Conservation (phyloP, 2,888 invertebrate genomes). For the Pharmacophagus antenor region DNA sequence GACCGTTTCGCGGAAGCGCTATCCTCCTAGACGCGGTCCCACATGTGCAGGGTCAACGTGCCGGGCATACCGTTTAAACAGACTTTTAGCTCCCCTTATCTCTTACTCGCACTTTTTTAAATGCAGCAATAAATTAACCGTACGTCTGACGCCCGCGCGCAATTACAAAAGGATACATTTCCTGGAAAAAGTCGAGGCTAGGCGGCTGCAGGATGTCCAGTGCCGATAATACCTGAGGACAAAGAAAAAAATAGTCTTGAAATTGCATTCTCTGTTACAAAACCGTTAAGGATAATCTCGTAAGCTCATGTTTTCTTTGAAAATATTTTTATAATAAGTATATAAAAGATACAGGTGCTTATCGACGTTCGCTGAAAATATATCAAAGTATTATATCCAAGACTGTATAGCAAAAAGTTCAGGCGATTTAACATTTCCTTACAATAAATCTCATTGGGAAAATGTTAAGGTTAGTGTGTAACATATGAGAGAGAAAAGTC, state of each 20-base stretch:
- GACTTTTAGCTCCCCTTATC: conserved; percentile 29
- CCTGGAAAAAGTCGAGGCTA: conserved; percentile 99
- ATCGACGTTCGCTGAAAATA: background rate
- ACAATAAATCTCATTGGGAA: background rate
- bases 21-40: conserved; percentile 9
- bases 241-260: conserved; percentile 35
- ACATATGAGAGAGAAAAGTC: background rate
- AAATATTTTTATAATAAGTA: background rate
- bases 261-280: no score
- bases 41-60: conserved; percentile 50
- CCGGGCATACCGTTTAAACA: conserved; percentile 48
- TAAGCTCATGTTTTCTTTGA: no score
- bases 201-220: conserved; percentile 99
- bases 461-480: background rate
- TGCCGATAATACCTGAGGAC: conserved; percentile 95
- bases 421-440: background rate
- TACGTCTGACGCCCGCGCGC: no score
- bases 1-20: conserved; percentile 30
- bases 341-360: background rate
- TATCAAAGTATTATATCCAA: background rate
- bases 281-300: no score
- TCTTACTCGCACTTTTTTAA: conserved; percentile 12
- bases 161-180: conserved; percentile 95
- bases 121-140: conserved; percentile 17
- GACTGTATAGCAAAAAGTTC: background rate